Percentiles rank a stretch among this genome's conserved stretches.
Conservation (phyloP, 2,113 vertebrate genomes). For the Oncorhynchus tshawytscha region DNA sequence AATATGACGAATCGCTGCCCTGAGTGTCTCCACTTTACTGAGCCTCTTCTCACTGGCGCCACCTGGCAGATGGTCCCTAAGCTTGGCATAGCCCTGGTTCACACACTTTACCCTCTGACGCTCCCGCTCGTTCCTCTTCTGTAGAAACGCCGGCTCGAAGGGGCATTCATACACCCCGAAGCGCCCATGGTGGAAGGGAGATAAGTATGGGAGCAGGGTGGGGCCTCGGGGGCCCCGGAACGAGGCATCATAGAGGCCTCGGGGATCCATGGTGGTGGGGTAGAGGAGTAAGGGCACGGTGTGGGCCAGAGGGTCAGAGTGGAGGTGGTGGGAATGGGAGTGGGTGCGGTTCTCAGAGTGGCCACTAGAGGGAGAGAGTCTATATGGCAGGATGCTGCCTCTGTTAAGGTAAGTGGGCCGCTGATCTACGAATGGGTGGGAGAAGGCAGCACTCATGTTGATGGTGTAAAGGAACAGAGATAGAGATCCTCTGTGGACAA, state of each 20-base stretch:
- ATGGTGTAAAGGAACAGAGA: neutral
- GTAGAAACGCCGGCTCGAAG: constrained; percentile 82
- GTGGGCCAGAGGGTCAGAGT: constrained; percentile 46
- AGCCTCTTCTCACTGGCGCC: constrained; percentile 72
- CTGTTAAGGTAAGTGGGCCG: constrained; percentile 36
- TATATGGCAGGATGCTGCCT: constrained; percentile 50
- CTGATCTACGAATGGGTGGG: constrained; percentile 55
- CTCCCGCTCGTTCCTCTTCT: constrained; percentile 84
- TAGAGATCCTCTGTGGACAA: neutral
- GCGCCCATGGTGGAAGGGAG: constrained; percentile 71
- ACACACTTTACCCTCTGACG: constrained; percentile 82
- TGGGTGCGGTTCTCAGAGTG: constrained; percentile 41
- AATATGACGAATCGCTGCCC: constrained; percentile 84
- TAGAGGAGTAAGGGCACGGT: constrained; percentile 70
- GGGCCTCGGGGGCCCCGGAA: constrained; percentile 44
- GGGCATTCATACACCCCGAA: constrained; percentile 77
- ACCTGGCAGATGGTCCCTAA: constrained; percentile 78
- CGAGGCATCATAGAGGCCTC: constrained; percentile 59
- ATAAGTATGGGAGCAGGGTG: constrained; percentile 68
- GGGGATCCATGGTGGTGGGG: constrained; percentile 53
- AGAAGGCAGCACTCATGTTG: constrained; percentile 66
- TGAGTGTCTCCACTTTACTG: constrained; percentile 85
- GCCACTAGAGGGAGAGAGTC: constrained; percentile 55
- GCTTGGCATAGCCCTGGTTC: constrained; percentile 81
- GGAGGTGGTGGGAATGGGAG: constrained; percentile 15